Evolutionary conservation across 30 jellyfish, hydroid and myxozoan genomes (phyloP).

Genomic region (Aurelia aurita): DNA sequence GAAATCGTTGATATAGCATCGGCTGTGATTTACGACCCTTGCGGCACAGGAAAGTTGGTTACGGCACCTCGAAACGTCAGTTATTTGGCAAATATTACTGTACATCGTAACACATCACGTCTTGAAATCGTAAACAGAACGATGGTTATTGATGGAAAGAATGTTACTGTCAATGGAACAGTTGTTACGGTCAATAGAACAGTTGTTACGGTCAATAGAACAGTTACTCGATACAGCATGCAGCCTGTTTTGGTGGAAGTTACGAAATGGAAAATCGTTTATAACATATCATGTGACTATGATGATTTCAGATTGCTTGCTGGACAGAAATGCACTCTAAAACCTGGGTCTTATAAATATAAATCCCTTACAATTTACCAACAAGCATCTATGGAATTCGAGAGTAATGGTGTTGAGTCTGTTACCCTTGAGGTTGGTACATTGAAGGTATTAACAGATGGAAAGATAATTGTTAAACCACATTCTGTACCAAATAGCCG

Average conservation of each 20-base stretch:
- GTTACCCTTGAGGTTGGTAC: constrained; percentile 4
- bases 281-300: constrained; percentile 45
- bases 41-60: constrained; percentile 65
- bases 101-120: constrained; percentile 25
- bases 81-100: constrained; percentile 35
- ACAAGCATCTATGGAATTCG: constrained; percentile 45
- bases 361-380: constrained; percentile 30
- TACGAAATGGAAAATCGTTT: constrained; percentile 62
- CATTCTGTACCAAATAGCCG: constrained; percentile 34
- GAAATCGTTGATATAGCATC: constrained; percentile 56
- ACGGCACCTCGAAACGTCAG: constrained; percentile 56
- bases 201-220: constrained; percentile 1
- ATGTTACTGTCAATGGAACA: not conserved
- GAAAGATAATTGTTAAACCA: constrained; percentile 31
- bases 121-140: constrained; percentile 9
- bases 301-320: constrained; percentile 33
- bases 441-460: constrained; percentile 36
- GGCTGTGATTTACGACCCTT: constrained; percentile 48
- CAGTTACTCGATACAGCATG: constrained; percentile 19
- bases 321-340: constrained; percentile 61
- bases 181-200: constrained; percentile 10
- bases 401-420: constrained; percentile 42
- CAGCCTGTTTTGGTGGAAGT: constrained; percentile 46
- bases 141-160: not conserved
- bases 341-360: constrained; percentile 47